phyloP scores from a whole-genome alignment of 2,113 vertebrate genomes.

The Poicephalus gulielmi region DNA sequence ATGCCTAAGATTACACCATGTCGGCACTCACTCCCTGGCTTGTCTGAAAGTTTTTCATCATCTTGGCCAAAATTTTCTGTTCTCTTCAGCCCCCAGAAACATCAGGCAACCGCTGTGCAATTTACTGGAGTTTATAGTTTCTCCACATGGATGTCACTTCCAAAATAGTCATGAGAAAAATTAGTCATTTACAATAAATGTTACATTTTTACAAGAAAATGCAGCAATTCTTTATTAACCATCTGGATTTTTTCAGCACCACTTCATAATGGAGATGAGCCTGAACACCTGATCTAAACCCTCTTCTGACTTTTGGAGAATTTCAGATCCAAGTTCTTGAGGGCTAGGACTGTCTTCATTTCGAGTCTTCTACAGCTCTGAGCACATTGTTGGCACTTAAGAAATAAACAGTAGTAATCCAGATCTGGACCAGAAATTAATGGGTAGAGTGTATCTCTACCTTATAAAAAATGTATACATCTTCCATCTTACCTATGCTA shows the following conservation, averaged over 20 bases:
- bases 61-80: constrained; percentile 17
- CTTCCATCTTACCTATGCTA: neutral
- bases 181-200: constrained; percentile 48
- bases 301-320: constrained; percentile 36
- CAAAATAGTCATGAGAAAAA: constrained; percentile 59
- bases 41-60: constrained; percentile 36
- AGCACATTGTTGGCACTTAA: constrained; percentile 53
- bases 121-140: constrained; percentile 55
- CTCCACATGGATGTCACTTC: neutral
- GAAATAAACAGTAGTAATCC: constrained; percentile 60
- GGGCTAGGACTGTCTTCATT: constrained; percentile 19
- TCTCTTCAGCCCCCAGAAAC: constrained; percentile 26
- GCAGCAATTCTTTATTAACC: constrained; percentile 5
- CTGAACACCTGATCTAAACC: constrained; percentile 61
- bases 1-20: constrained; percentile 37
- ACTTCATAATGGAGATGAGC: constrained; percentile 62
- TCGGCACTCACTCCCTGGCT: constrained; percentile 10
- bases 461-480: neutral
- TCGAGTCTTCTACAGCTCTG: neutral
- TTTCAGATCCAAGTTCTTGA: constrained; percentile 46
- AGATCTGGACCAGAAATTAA: constrained; percentile 25
- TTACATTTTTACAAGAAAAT: constrained; percentile 55
- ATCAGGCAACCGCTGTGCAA: constrained; percentile 7
- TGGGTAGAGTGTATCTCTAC: neutral
- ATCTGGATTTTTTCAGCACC: constrained; percentile 66